phyloP scores from a whole-genome alignment of 53 echinoderm and acorn worm genomes.

The Actinopyga echinites region DNA sequence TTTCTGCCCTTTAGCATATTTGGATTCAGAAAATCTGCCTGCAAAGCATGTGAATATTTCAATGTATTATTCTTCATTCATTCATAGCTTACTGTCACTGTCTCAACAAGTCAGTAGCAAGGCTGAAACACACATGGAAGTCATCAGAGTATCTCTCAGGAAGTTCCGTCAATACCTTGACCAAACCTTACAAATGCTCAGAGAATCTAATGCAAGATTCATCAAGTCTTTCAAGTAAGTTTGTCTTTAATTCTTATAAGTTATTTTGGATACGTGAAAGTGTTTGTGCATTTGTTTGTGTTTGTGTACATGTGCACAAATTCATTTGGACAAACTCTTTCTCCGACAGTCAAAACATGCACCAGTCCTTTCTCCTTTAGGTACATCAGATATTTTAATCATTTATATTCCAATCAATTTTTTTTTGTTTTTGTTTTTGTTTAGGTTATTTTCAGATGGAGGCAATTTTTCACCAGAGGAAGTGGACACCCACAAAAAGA shows the following conservation, averaged over 20 bases:
- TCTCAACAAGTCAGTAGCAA: constrained; percentile 91
- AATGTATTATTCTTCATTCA: neutral
- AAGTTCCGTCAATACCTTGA: constrained; percentile 92
- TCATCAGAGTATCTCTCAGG: constrained; percentile 84
- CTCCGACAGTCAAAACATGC: too few relatives aligned
- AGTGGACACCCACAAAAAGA: constrained; percentile 91
- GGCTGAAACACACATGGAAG: constrained; percentile 80
- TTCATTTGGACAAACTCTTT: too few relatives aligned
- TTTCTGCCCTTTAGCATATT: too few relatives aligned
- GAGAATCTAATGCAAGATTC: constrained; percentile 94
- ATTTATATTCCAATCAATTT: neutral
- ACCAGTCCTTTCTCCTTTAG: too few relatives aligned
- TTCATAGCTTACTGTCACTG: constrained; percentile 70
- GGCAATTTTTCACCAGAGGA: constrained; percentile 97
- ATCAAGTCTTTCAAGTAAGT: constrained; percentile 99
- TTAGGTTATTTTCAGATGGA: constrained; percentile 88
- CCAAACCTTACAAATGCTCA: constrained; percentile 92
- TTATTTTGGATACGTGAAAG: too few relatives aligned
- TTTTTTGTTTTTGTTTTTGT: neutral
- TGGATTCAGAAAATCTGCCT: too few relatives aligned
- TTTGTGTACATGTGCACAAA: too few relatives aligned
- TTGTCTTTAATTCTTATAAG: neutral
- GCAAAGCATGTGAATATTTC: too few relatives aligned
- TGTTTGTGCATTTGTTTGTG: too few relatives aligned
- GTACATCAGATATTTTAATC: neutral